Evolutionary conservation across 2,888 invertebrate species (phyloP).

Genomic region (Orthosia cruda): DNA sequence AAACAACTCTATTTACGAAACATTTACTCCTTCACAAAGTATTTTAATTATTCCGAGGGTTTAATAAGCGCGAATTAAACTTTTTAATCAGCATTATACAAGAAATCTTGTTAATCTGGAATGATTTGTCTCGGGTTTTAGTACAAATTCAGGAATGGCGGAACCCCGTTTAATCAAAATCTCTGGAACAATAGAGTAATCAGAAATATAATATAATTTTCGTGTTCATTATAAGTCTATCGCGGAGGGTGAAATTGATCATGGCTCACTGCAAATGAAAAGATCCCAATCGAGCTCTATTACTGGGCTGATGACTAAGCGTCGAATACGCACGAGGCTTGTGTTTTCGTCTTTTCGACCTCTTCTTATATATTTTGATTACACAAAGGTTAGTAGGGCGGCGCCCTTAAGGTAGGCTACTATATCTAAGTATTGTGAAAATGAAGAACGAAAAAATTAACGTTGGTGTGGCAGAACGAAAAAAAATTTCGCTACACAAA

Average conservation of each 20-base stretch:
- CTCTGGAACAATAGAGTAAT: slow-evolving; percentile 86
- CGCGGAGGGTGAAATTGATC: slow-evolving; percentile 81
- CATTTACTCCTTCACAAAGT: slow-evolving; percentile 62
- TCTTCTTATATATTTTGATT: slow-evolving; percentile 46
- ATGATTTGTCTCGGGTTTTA: slow-evolving; percentile 80
- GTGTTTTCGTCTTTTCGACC: slow-evolving; percentile 23
- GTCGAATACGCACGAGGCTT: slow-evolving; percentile 38
- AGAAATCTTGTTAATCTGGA: slow-evolving; percentile 79
- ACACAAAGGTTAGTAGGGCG: slow-evolving; percentile 2
- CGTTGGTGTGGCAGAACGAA: too few relatives aligned
- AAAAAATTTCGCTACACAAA: not conserved
- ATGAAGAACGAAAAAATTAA: not conserved
- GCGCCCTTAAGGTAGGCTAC: not conserved
- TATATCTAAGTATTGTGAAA: not conserved
- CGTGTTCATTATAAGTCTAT: slow-evolving; percentile 87
- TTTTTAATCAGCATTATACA: slow-evolving; percentile 74
- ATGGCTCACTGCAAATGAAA: slow-evolving; percentile 88
- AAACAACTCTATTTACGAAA: slow-evolving; percentile 65
- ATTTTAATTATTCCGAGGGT: slow-evolving; percentile 68
- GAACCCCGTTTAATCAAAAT: slow-evolving; percentile 85
- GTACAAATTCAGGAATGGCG: slow-evolving; percentile 75
- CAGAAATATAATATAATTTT: slow-evolving; percentile 88
- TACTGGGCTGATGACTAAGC: slow-evolving; percentile 81
- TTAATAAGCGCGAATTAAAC: slow-evolving; percentile 76
- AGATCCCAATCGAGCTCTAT: slow-evolving; percentile 88